phyloP scores from a whole-genome alignment of 53 echinoderm and acorn worm species.

The Paracentrotus lividus region DNA sequence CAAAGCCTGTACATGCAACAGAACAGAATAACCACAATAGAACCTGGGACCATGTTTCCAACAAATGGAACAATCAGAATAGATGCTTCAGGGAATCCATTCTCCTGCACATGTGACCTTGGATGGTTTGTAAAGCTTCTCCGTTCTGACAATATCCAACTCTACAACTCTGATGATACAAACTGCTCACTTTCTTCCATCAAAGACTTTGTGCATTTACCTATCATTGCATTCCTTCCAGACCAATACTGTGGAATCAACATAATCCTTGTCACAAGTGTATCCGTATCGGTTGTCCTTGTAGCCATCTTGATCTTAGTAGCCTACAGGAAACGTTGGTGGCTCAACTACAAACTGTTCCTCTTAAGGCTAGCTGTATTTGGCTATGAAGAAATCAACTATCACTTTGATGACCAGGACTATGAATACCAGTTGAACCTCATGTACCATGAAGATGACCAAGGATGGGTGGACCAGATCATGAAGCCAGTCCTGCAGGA shows the following conservation, averaged over 20 bases:
- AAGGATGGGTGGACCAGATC: constrained; percentile 24
- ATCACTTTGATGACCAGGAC: constrained; percentile 17
- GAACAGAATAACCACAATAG: background rate
- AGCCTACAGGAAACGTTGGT: constrained; percentile 30
- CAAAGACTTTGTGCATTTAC: constrained; percentile 24
- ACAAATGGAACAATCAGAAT: background rate
- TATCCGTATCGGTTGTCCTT: background rate
- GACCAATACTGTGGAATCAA: constrained; percentile 34
- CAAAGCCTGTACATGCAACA: background rate
- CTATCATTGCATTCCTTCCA: constrained; percentile 14
- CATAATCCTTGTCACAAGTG: background rate
- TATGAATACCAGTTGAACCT: constrained; percentile 44
- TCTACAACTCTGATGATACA: background rate
- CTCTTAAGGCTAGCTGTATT: constrained; percentile 8
- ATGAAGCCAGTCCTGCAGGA: constrained; percentile 47
- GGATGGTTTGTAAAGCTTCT: constrained; percentile 4
- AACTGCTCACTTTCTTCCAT: constrained; percentile 26
- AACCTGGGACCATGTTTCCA: background rate
- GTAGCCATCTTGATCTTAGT: background rate
- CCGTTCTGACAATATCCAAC: background rate
- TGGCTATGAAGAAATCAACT: constrained; percentile 31
- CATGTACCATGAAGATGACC: constrained; percentile 48
- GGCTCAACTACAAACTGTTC: constrained; percentile 46
- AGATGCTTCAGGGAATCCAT: constrained; percentile 29
- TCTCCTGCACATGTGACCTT: constrained; percentile 14